Evolutionary conservation across 2,888 invertebrate species (phyloP), one percentile per base, ranked within the genome.

Genomic region (Tipula vernalis): DNA sequence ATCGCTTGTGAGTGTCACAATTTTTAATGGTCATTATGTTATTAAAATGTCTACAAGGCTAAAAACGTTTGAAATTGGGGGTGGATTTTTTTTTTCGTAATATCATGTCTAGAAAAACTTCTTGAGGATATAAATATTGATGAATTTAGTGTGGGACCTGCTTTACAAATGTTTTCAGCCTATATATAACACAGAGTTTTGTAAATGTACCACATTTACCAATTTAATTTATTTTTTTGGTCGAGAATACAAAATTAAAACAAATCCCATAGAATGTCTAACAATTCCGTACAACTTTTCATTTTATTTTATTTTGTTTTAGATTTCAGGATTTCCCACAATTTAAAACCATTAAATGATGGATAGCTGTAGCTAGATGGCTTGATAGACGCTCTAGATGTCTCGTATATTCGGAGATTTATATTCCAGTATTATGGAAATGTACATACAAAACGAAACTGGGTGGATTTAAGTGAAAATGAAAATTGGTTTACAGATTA

Each of bases 401-500:
- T n/a, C n/a, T 15, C 5, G n/a, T n/a, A 51, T 28, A 28, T 28
- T 28, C 47, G 13, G n/a, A 57, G 8, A 57, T 57, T 51, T 51
- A 51, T 51, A 15, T 51, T 15, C 10, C 28, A 10, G 71, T 12
- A 28, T 28, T 71, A 51, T 51, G n/a, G n/a, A 5, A 15, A 71
- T 28, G 2, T n/a, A 15, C 5, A 51, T 15, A 28, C 71, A 71
- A n/a, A n/a, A 71, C 51, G 28, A 71, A 71, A 71, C 71, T 71
- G 71, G 71, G 71, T 71, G 71, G 71, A 28, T 71, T 71, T 71
- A 71, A 71, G 71, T 28, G 71, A 71, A 71, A 71, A 71, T 71
- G 71, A 71, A 71, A 71, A 71, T 71, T 71, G 71, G 71, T 71
- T 71, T 71, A 71, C 71, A 71, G 71, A 71, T 71, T 71, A 71